Percentiles rank a stretch among this genome's conserved stretches.
Conservation (phyloP, 2,113 vertebrate genomes). For the Phoxinus phoxinus region DNA sequence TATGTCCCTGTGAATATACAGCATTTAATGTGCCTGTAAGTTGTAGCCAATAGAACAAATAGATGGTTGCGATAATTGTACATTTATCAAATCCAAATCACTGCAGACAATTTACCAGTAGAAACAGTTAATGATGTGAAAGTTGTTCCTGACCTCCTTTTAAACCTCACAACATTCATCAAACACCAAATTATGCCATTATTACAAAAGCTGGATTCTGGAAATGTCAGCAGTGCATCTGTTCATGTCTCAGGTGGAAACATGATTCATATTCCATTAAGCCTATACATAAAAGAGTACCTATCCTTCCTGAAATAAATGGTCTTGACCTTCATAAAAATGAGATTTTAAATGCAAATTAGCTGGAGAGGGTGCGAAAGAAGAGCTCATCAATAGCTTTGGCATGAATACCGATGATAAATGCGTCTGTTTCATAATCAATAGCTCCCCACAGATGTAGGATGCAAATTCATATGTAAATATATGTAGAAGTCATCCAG, state of each 20-base stretch:
- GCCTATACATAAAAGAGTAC: constrained; percentile 71
- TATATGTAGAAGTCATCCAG: constrained; percentile 51
- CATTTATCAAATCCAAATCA: constrained; percentile 63
- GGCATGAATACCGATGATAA: constrained; percentile 71
- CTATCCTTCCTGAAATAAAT: constrained; percentile 73
- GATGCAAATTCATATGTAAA: constrained; percentile 44
- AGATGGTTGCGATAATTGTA: constrained; percentile 42
- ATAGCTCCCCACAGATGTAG: constrained; percentile 59
- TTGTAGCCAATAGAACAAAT: constrained; percentile 34
- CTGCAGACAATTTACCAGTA: constrained; percentile 67
- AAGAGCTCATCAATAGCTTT: constrained; percentile 72
- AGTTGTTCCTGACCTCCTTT: constrained; percentile 69
- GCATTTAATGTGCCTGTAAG: not conserved
- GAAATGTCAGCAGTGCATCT: constrained; percentile 75
- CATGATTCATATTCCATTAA: constrained; percentile 76
- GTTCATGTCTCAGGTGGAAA: constrained; percentile 74
- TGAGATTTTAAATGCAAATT: constrained; percentile 77
- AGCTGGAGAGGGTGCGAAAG: constrained; percentile 47
- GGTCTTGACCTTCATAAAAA: constrained; percentile 77
- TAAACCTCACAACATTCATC: constrained; percentile 68
- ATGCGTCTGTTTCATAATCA: constrained; percentile 67
- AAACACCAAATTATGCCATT: constrained; percentile 69
- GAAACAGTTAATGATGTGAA: constrained; percentile 67
- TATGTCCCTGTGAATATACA: not conserved
- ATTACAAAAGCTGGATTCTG: constrained; percentile 67